Evolutionary conservation across 2,888 invertebrate species (phyloP), one percentile per base, ranked within the genome.

Genomic region (Drosophila lacicola): DNA sequence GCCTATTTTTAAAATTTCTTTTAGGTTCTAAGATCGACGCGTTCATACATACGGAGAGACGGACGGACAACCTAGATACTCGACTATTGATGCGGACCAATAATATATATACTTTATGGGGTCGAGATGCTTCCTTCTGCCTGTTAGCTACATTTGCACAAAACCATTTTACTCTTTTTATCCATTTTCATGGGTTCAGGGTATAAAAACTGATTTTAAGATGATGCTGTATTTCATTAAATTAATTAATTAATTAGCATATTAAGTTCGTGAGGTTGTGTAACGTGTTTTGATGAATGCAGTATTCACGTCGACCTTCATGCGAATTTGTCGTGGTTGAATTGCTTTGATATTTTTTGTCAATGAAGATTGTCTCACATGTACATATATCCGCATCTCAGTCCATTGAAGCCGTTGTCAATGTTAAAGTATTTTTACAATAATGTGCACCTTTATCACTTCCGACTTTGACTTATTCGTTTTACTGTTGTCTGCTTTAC

Each of bases 361-460:
- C 46, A 50, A 45, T 29, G 54, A 55, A 19, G n/a, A 29, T 72
- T 57, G 55, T 70, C 21, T 21, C 14, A 21, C 1, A 19, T 34
- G 14, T 47, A 17, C 2, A 17, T 17, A 17, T 17, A 17, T 17
- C n/a, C 46, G 37, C 50, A 36, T 67, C 45, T 45, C 21, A 19
- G 33, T 47, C 50, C 62, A 86, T 72, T 62, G 70, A 77, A 77
- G 83, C 81, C 72, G 86, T 60, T 77, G 88, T 89, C 89, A 86
- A 84, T 89, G 88, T 67, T 87, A 65, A 50, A 44, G 33, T 41
- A 36, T 14, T 36, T 34, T 39, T 17, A 17, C 14, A 53, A 11
- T 25, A 54, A 17, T 41, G 41, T n/a, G 0, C 17, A 39, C 21
- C 36, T 9, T 4, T 37, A 54, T 21, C n/a, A 37, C 61, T 67